Conservation (phyloP, 35 echinoderm and acorn worm genomes). For the Anneissia japonica region DNA sequence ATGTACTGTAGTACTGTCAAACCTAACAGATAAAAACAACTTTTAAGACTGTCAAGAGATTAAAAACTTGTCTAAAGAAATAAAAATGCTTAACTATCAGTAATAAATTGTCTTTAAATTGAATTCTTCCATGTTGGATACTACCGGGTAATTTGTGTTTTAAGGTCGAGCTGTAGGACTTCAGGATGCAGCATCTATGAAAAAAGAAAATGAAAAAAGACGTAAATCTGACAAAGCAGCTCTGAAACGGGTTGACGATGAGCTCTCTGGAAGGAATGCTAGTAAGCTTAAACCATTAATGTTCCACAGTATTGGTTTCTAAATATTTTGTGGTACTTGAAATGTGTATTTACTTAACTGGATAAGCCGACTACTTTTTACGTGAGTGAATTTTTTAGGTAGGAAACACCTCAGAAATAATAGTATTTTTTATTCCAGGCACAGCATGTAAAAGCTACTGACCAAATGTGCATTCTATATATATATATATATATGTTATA, state of each 20-base stretch:
- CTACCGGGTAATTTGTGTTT: not conserved
- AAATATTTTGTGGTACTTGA: too few species aligned
- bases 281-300: constrained; percentile 43
- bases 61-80: too few species aligned
- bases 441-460: not conserved
- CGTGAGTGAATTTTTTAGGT: not conserved
- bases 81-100: too few species aligned
- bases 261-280: constrained; percentile 70
- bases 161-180: constrained; percentile 77
- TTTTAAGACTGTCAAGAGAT: too few species aligned
- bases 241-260: constrained; percentile 43
- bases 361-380: not conserved
- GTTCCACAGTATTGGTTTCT: too few species aligned
- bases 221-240: constrained; percentile 46
- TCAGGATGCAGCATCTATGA: constrained; percentile 61
- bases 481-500: not conserved
- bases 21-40: too few species aligned
- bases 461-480: not conserved
- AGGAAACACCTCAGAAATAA: not conserved
- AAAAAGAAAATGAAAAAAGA: constrained; percentile 74
- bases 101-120: too few species aligned
- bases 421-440: not conserved
- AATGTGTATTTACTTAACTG: too few species aligned
- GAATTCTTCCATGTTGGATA: too few species aligned
- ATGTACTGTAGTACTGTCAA: too few species aligned